Conservation (phyloP, 2,888 invertebrate species). For the Trichacis sp. region DNA sequence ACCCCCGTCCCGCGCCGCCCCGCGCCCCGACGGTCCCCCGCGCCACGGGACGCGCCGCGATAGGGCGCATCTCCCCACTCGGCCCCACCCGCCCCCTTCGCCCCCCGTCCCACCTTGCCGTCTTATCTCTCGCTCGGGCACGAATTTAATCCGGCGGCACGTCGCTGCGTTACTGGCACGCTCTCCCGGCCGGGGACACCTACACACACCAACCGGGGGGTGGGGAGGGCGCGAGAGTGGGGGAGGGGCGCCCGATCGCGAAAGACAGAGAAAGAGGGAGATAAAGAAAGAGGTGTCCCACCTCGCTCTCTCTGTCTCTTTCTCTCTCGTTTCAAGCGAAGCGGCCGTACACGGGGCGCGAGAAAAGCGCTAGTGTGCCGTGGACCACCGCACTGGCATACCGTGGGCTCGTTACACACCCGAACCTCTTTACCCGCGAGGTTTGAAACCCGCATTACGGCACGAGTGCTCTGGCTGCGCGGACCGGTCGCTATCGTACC, state of each 20-base stretch:
- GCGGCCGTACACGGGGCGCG: conserved; percentile 71
- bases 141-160: conserved; percentile 67
- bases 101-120: conserved; percentile 38
- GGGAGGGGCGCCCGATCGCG: conserved; percentile 13
- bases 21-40: conserved; percentile 29
- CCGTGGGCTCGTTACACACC: conserved; percentile 68
- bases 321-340: conserved; percentile 67
- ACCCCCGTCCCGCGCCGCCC: no score
- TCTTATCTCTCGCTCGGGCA: conserved; percentile 49
- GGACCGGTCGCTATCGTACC: conserved; percentile 48
- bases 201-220: conserved; percentile 22
- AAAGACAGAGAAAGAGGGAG: conserved; percentile 44
- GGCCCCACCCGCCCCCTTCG: conserved; percentile 20
- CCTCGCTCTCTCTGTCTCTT: no score
- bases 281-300: conserved; percentile 61
- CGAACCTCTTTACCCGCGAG: no score
- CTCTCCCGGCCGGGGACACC: conserved; percentile 65
- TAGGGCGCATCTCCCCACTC: conserved; percentile 19
- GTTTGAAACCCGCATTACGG: conserved; percentile 52
- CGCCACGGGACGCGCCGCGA: conserved; percentile 13
- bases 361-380: conserved; percentile 78
- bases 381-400: conserved; percentile 73
- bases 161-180: conserved; percentile 60
- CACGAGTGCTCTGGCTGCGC: conserved; percentile 65
- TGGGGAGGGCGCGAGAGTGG: conserved; percentile 32